Evolutionary conservation across 2,888 invertebrate species (phyloP).

Genomic region (Drosophila algonquin): DNA sequence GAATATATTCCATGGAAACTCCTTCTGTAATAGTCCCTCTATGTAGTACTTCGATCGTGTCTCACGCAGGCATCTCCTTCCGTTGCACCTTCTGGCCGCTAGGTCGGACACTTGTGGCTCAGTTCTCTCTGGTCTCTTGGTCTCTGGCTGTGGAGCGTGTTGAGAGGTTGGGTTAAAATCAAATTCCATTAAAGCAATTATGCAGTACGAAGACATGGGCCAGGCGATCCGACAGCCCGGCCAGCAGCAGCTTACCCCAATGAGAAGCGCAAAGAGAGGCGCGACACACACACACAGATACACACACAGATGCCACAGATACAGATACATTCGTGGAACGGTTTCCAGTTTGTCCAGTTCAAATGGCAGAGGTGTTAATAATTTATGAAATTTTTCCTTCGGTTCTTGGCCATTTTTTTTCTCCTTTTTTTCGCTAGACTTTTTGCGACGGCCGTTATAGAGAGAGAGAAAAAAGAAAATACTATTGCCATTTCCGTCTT

Average conservation of each 20-base stretch:
- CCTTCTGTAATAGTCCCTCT: too few species aligned
- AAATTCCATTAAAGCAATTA: slow-evolving; percentile 80
- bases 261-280: slow-evolving; percentile 66
- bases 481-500: slow-evolving; percentile 54
- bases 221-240: slow-evolving; percentile 3
- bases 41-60: slow-evolving; percentile 15
- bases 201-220: slow-evolving; percentile 47
- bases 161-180: slow-evolving; percentile 63
- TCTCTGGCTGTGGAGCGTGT: slow-evolving; percentile 23
- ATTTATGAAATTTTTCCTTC: slow-evolving; percentile 63
- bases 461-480: slow-evolving; percentile 22
- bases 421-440: background rate
- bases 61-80: slow-evolving; percentile 21
- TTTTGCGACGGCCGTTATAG: slow-evolving; percentile 19
- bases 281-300: slow-evolving; percentile 6
- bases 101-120: slow-evolving; percentile 31
- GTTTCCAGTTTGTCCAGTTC: slow-evolving; percentile 78
- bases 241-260: slow-evolving; percentile 27
- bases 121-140: background rate
- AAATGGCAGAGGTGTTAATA: slow-evolving; percentile 81
- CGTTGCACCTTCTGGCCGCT: slow-evolving; percentile 13
- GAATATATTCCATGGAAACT: too few species aligned
- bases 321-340: slow-evolving; percentile 1
- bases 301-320: background rate
- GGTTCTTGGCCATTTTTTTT: slow-evolving; percentile 15